These are phyloP conservation scores for Thomomys bottae DNA, from an alignment of 2,113 vertebrate species.

Conservation along the genomic window DNA sequence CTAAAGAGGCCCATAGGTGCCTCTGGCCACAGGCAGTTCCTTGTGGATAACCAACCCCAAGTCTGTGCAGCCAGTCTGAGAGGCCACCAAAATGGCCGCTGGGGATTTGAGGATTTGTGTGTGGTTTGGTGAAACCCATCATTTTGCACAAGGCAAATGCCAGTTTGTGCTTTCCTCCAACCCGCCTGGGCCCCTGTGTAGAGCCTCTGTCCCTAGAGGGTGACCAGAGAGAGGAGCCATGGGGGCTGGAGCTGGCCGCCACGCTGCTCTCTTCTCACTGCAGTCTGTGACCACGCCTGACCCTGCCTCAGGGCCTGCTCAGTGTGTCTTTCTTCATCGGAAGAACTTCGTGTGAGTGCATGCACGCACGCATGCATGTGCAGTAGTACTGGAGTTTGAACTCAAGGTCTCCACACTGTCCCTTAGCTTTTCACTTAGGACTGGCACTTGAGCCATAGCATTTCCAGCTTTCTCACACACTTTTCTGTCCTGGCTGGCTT, in stretches of 20 bases:
- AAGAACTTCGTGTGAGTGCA: too few relatives aligned
- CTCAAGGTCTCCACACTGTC: too few relatives aligned
- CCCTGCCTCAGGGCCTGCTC: neutral
- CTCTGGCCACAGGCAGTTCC: neutral
- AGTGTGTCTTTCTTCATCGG: neutral
- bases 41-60: rapidly evolving
- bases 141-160: neutral
- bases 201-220: neutral
- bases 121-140: neutral
- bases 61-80: neutral
- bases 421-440: too few relatives aligned
- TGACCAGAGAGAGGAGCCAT: rapidly evolving
- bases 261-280: too few relatives aligned
- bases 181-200: neutral
- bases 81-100: rapidly evolving
- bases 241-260: rapidly evolving
- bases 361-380: too few relatives aligned
- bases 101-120: neutral
- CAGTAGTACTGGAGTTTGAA: too few relatives aligned
- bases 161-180: neutral
- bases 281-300: too few relatives aligned
- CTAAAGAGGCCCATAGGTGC: neutral
- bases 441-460: too few relatives aligned
- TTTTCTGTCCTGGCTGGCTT: too few relatives aligned
- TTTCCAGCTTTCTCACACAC: too few relatives aligned